Base-by-base conservation (phyloP, 2,113 vertebrate genomes). In the Labeo catla region DNA sequence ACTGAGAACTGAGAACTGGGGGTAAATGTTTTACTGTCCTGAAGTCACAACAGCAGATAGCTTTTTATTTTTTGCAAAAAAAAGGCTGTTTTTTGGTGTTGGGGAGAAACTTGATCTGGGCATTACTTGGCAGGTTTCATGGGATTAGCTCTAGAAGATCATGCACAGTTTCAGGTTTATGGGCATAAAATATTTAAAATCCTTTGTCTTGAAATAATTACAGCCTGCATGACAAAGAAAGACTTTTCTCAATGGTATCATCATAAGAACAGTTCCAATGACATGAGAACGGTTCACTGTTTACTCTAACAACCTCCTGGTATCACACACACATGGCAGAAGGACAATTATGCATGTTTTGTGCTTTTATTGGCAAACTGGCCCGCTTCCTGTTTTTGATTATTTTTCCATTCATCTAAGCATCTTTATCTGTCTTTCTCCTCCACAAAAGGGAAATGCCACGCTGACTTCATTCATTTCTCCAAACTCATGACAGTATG, bases 331-430 rank as follows among this genome's bases (percentile, higher is more conserved):
- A 47, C n/a, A 65, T 4, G 8, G n/a, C n/a, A 19, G 39, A 10
- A 81, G n/a, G n/a, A 81, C 43, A 28, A 49, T 34, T 49, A 28
- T 81, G 43, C 43, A 49, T 19, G 19, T 66, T 49, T 65, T 34
- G n/a, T 28, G 12, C 79, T 65, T 63, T 81, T 6, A 65, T 49
- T 66, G 43, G n/a, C 8, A 34, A 81, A 81, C 4, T 49, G n/a
- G n/a, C 43, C 79, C 49, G 54, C 77, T 61, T 80, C 39, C 77
- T 61, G 36, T 49, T 45, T 80, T 8, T 7, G n/a, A 28, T 45
- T 49, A 76, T 21, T 47, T 65, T 81, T 81, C n/a, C 13, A 47
- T 81, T 80, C 78, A 45, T 74, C 72, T 49, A 80, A 81, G 39
- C 11, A 65, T 66, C 8, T 65, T 65, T 81, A 81, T 66, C 79